Evolutionary conservation across 2,888 invertebrate species (phyloP).

Genomic region (Lissocephala sabroskyi): DNA sequence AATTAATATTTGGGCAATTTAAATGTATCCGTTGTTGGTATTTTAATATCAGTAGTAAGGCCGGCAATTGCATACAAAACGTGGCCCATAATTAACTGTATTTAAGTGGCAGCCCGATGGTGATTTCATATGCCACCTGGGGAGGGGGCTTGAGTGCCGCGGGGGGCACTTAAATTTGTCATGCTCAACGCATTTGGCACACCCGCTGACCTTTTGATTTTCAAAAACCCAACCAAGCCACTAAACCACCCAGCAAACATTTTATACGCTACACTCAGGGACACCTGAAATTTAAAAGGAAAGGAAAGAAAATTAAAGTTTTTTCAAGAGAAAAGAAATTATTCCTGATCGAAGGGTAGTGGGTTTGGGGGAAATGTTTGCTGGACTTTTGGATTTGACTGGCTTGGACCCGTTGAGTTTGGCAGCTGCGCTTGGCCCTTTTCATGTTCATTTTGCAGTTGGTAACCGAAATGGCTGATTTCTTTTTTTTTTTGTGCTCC

Average conservation of each 20-base stretch:
- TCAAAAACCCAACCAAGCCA: not conserved
- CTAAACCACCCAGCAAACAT: too few relatives aligned
- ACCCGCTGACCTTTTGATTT: conserved; percentile 20
- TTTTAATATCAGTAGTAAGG: too few relatives aligned
- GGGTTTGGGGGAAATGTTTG: not conserved
- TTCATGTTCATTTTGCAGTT: conserved; percentile 55
- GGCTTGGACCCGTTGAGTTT: conserved; percentile 26
- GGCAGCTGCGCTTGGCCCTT: conserved; percentile 57
- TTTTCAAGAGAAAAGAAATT: too few relatives aligned
- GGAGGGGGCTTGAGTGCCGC: too few relatives aligned
- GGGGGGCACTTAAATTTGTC: conserved; percentile 48
- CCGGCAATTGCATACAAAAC: conserved; percentile 11
- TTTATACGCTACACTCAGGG: too few relatives aligned
- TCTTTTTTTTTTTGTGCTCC: conserved; percentile 11
- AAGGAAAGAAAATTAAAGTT: too few relatives aligned
- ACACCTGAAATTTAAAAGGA: too few relatives aligned
- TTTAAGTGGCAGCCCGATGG: conserved; percentile 36
- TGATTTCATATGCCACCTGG: too few relatives aligned
- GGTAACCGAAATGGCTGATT: conserved; percentile 44
- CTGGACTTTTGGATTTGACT: not conserved
- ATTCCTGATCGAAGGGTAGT: too few relatives aligned
- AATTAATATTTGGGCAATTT: too few relatives aligned
- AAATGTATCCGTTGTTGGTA: too few relatives aligned
- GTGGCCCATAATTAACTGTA: conserved; percentile 58
- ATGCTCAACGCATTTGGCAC: conserved; percentile 8